Evolutionary conservation across 2,888 invertebrate genomes (phyloP).

Genomic region (Halictus ligatus): DNA sequence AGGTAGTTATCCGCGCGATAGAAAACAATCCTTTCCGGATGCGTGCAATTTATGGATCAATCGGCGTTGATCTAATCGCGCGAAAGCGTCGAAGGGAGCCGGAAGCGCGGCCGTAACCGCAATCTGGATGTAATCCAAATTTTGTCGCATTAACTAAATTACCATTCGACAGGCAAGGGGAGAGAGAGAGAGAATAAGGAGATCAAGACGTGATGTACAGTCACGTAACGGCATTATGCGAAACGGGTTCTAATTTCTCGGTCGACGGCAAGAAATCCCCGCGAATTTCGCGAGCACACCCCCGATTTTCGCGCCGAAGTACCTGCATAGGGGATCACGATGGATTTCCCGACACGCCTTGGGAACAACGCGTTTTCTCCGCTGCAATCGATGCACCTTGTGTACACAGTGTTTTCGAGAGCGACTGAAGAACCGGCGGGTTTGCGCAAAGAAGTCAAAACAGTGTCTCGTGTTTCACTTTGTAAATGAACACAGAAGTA

Average conservation of each 20-base stretch:
- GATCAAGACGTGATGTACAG: slow-evolving; percentile 51
- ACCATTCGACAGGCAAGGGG: not conserved
- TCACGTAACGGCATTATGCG: slow-evolving; percentile 56
- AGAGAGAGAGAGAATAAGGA: slow-evolving; percentile 15
- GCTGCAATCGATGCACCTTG: not conserved
- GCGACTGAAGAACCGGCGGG: not conserved
- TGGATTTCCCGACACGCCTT: slow-evolving; percentile 27
- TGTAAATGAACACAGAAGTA: too few relatives aligned
- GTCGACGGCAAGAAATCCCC: slow-evolving; percentile 48
- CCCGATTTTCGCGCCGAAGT: slow-evolving; percentile 37
- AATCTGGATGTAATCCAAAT: slow-evolving; percentile 60
- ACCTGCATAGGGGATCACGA: slow-evolving; percentile 35
- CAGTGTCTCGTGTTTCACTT: not conserved
- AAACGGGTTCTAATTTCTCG: slow-evolving; percentile 53
- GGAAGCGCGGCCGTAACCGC: slow-evolving; percentile 14
- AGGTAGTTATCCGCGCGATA: not conserved
- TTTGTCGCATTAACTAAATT: slow-evolving; percentile 56
- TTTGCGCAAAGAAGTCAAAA: not conserved
- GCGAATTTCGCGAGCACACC: slow-evolving; percentile 44
- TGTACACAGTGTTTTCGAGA: not conserved
- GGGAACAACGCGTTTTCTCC: not conserved
- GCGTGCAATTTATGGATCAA: not conserved
- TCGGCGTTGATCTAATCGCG: not conserved
- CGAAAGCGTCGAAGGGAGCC: not conserved
- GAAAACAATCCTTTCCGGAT: not conserved